Percentiles rank a stretch among this genome's conserved stretches.
These are phyloP conservation scores for Cuniculus paca DNA, from an alignment of 2,797 vertebrate genomes.

Conservation along the genomic window DNA sequence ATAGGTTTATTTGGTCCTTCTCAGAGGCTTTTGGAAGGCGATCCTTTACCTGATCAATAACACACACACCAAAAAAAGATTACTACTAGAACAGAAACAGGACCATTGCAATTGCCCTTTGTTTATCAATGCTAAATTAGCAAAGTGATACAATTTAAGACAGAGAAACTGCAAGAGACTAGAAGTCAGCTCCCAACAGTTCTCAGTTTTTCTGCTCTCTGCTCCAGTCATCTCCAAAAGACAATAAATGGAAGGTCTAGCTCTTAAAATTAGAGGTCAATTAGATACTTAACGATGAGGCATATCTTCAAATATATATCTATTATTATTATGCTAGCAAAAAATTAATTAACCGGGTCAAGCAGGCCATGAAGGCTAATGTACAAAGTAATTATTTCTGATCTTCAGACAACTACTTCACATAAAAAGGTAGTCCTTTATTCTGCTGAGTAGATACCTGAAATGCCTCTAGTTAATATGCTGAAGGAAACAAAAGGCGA, in stretches of 20 bases:
- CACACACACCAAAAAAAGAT: slow-evolving; percentile 58
- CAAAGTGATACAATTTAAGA: slow-evolving; percentile 87
- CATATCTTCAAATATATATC: slow-evolving; percentile 91
- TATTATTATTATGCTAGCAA: slow-evolving; percentile 91
- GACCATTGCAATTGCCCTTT: slow-evolving; percentile 89
- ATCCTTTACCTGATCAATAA: slow-evolving; percentile 93
- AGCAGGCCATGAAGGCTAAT: slow-evolving; percentile 90
- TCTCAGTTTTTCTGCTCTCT: slow-evolving; percentile 71
- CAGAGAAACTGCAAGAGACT: slow-evolving; percentile 66
- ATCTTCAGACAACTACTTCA: slow-evolving; percentile 89
- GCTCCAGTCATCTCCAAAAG: slow-evolving; percentile 83
- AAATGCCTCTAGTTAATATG: slow-evolving; percentile 88
- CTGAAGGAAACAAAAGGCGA: slow-evolving; percentile 82
- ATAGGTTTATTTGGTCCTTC: slow-evolving; percentile 91
- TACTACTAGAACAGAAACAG: slow-evolving; percentile 89
- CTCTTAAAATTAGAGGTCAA: slow-evolving; percentile 91
- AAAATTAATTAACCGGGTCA: slow-evolving; percentile 93
- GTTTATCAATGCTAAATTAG: slow-evolving; percentile 88
- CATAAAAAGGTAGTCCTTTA: slow-evolving; percentile 89
- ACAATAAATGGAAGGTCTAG: slow-evolving; percentile 89
- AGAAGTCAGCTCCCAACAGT: slow-evolving; percentile 70
- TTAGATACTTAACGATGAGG: slow-evolving; percentile 90
- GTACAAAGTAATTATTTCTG: slow-evolving; percentile 91
- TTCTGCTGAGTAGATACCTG: slow-evolving; percentile 89
- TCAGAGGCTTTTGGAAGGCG: slow-evolving; percentile 90